Evolutionary conservation across 2,888 invertebrate species (phyloP).

Genomic region (Megaustenia siamemsis): DNA sequence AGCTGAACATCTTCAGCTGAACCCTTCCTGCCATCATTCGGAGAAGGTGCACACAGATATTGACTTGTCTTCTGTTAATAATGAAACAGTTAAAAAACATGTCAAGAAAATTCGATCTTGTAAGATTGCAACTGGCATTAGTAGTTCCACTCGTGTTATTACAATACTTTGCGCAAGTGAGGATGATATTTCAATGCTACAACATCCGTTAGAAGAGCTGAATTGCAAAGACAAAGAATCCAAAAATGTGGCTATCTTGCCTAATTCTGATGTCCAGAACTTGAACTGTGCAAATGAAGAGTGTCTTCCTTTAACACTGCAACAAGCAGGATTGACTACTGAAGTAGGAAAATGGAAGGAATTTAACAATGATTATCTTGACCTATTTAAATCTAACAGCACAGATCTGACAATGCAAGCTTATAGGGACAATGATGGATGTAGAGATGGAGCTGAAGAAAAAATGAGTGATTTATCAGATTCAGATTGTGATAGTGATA

Average conservation of each 20-base stretch:
- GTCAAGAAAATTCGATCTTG: not conserved
- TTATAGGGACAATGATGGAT: not conserved
- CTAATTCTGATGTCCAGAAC: not conserved
- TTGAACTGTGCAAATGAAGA: too few relatives aligned
- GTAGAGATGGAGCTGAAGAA: not conserved
- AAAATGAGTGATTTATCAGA: not conserved
- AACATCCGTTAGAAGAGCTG: not conserved
- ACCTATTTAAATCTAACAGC: too few relatives aligned
- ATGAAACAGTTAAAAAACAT: not conserved
- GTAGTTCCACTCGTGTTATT: not conserved
- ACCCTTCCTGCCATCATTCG: not conserved
- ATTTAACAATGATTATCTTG: too few relatives aligned
- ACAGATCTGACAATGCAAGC: too few relatives aligned
- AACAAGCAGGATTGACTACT: too few relatives aligned
- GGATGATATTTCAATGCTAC: not conserved
- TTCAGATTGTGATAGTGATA: constrained; percentile 21
- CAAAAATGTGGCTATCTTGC: not conserved
- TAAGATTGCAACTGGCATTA: not conserved
- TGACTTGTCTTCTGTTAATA: not conserved
- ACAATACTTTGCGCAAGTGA: not conserved
- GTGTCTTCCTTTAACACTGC: too few relatives aligned
- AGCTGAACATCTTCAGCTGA: constrained; percentile 20
- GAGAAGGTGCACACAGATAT: not conserved
- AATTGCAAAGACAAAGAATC: not conserved
- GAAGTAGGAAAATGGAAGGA: too few relatives aligned